Percentiles rank a stretch among this genome's conserved stretches.
These are phyloP conservation scores for Helarctos malayanus DNA, from an alignment of 2,797 vertebrate species.

Conservation along the genomic window DNA sequence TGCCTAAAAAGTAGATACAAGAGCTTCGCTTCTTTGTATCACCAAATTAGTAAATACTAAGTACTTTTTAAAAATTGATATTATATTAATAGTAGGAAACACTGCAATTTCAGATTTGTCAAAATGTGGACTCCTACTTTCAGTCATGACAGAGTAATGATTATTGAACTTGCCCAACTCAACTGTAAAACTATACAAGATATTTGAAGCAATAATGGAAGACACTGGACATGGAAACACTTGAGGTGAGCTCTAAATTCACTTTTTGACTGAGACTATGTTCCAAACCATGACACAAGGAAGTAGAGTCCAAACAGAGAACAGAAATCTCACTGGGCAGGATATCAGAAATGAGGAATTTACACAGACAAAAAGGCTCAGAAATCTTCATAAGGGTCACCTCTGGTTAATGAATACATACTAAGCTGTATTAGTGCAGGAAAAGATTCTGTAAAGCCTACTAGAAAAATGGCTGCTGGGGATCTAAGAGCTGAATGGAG, in stretches of 20 bases:
- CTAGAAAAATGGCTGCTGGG: neutral
- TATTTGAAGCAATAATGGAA: neutral
- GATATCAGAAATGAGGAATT: neutral
- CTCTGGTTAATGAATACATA: neutral
- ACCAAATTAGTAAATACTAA: neutral
- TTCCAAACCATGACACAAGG: neutral
- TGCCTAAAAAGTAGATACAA: neutral
- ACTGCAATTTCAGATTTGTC: neutral
- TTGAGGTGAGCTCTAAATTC: neutral
- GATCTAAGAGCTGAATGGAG: neutral
- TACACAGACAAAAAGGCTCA: neutral
- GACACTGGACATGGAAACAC: neutral
- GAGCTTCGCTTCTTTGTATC: neutral
- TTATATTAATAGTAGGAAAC: neutral
- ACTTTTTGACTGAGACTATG: neutral
- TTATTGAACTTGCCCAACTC: neutral
- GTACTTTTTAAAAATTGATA: neutral
- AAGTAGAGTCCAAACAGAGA: neutral
- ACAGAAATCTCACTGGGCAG: neutral
- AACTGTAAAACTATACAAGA: conserved; percentile 26
- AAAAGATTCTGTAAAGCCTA: neutral
- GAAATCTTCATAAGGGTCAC: neutral
- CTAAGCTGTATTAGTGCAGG: neutral
- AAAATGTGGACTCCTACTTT: conserved; percentile 20
- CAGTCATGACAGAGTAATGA: neutral